These are phyloP conservation scores for Tragulus kanchil DNA, from an alignment of 2,113 vertebrate species.

Conservation along the genomic window DNA sequence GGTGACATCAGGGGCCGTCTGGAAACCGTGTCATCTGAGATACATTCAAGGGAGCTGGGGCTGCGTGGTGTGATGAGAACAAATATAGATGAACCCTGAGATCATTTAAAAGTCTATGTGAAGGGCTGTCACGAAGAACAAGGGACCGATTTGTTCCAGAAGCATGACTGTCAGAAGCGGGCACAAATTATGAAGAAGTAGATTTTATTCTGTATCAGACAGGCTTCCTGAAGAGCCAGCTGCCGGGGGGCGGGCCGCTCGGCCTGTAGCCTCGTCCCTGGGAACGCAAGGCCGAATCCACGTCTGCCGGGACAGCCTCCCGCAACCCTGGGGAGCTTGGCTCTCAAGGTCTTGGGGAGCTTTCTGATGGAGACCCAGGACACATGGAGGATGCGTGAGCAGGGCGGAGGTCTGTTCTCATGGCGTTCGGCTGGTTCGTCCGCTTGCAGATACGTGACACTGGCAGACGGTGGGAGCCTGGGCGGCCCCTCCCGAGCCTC, in stretches of 20 bases:
- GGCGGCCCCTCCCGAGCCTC: background rate
- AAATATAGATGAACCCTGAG: background rate
- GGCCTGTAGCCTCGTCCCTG: background rate
- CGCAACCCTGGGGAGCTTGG: background rate
- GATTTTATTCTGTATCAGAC: background rate
- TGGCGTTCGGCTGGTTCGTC: background rate
- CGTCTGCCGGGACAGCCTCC: background rate
- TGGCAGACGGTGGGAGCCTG: slow-evolving; percentile 1
- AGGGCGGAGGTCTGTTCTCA: background rate
- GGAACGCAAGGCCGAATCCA: background rate
- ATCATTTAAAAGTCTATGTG: background rate
- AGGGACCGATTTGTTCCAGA: background rate
- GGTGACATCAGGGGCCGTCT: background rate
- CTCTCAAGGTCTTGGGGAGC: background rate
- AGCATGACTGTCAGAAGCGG: background rate
- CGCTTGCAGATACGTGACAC: background rate
- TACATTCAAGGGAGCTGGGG: background rate
- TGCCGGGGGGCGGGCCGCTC: background rate
- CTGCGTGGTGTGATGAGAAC: slow-evolving; percentile 44
- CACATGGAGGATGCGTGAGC: background rate
- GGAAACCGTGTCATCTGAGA: background rate
- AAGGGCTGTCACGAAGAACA: slow-evolving; percentile 9
- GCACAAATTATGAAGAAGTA: background rate
- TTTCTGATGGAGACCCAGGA: background rate
- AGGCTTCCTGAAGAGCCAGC: background rate